A percentile compares a stretch with the other conserved stretches of the same genome.
These are phyloP conservation scores for Oopsacas minuta DNA, from an alignment of 37 sponge, comb jelly and placozoan genomes.

Conservation along the genomic window DNA sequence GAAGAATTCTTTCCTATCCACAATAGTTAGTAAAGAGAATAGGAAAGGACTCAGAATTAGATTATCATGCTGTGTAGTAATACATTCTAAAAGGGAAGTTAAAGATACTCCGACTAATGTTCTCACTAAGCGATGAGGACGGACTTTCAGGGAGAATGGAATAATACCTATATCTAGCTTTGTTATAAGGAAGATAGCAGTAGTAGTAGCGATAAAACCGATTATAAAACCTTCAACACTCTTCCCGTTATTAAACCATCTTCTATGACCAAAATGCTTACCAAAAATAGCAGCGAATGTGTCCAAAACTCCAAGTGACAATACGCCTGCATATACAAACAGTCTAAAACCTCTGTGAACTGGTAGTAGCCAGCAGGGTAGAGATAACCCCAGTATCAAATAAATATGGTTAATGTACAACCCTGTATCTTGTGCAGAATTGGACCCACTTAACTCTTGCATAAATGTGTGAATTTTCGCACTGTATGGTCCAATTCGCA, in stretches of 20 bases:
- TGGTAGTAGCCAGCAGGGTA: constrained; percentile 73
- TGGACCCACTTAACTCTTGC: not conserved
- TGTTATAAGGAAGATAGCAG: not conserved
- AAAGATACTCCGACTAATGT: constrained; percentile 14
- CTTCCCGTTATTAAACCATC: constrained; percentile 21
- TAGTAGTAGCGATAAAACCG: not conserved
- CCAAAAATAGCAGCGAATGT: constrained; percentile 60
- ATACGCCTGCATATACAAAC: constrained; percentile 64
- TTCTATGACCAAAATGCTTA: constrained; percentile 27
- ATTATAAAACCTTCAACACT: constrained; percentile 6
- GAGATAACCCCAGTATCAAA: constrained; percentile 62
- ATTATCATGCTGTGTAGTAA: constrained; percentile 70
- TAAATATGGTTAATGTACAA: constrained; percentile 60
- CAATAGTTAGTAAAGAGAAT: constrained; percentile 27
- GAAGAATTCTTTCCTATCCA: constrained; percentile 15
- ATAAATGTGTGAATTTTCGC: constrained; percentile 16
- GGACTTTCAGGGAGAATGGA: constrained; percentile 8
- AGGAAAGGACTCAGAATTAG: constrained; percentile 42
- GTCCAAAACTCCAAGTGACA: constrained; percentile 73
- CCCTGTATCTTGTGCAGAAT: not conserved
- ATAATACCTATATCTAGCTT: not conserved
- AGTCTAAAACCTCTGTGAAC: constrained; percentile 37
- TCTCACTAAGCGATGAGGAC: constrained; percentile 19
- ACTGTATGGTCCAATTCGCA: not conserved
- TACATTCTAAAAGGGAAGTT: constrained; percentile 54